phyloP scores from a whole-genome alignment of 2,113 vertebrate genomes.

The Nothobranchius kuhntae region DNA sequence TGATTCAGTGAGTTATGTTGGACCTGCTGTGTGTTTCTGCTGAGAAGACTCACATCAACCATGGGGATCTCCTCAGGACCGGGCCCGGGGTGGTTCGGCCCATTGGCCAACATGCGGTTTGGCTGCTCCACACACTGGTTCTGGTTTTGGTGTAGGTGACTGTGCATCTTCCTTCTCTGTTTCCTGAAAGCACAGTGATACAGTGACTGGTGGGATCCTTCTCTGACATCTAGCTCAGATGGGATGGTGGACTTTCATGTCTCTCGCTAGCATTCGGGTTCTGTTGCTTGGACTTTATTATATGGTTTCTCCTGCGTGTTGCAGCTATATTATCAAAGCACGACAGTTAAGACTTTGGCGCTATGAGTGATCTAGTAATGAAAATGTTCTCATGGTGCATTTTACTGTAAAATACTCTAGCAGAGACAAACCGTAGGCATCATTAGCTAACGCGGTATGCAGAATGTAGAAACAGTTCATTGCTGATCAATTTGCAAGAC shows the following conservation, averaged over 20 bases:
- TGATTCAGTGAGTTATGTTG: constrained; percentile 2
- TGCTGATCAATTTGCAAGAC: too few species aligned
- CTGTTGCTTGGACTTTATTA: too few species aligned
- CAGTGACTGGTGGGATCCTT: neutral
- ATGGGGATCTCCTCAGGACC: constrained; percentile 95
- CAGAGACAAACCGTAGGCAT: neutral
- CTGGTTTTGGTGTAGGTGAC: constrained; percentile 92
- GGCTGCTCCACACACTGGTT: constrained; percentile 95
- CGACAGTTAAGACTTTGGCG: neutral
- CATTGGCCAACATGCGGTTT: constrained; percentile 89
- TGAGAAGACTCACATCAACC: constrained; percentile 86
- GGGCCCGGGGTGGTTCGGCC: constrained; percentile 91
- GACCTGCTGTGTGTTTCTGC: constrained; percentile 2
- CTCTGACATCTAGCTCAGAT: neutral
- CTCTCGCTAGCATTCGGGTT: too few species aligned
- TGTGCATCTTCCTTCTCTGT: constrained; percentile 94
- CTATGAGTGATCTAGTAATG: too few species aligned
- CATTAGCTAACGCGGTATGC: neutral
- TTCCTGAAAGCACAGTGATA: constrained; percentile 78
- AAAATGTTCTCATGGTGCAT: neutral
- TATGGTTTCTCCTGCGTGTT: neutral
- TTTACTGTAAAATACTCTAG: neutral
- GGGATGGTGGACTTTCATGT: too few species aligned
- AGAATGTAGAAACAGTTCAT: neutral
- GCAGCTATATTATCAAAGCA: too few species aligned